These are phyloP conservation scores for Clarias platycephalus DNA, from an alignment of 2,797 vertebrate species.

Conservation along the genomic window DNA sequence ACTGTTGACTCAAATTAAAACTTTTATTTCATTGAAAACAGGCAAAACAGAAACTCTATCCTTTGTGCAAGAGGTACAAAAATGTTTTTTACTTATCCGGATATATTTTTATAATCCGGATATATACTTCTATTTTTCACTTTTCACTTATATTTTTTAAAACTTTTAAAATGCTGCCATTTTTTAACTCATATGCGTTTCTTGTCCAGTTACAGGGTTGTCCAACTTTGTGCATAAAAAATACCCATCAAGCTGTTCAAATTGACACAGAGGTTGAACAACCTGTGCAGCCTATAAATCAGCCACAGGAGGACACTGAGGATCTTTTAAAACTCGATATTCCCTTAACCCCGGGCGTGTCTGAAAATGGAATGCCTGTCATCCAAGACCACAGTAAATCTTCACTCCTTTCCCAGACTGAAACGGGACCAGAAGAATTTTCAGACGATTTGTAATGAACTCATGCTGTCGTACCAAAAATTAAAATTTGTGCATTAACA, in stretches of 20 bases:
- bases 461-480: not conserved
- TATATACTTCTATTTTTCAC: too few relatives aligned
- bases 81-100: not conserved
- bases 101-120: not conserved
- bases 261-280: not conserved
- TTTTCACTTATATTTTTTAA: too few relatives aligned
- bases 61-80: slow-evolving; percentile 1
- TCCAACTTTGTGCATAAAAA: not conserved
- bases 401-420: slow-evolving; percentile 50
- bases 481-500: slow-evolving; percentile 20
- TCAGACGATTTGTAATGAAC: not conserved
- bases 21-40: not conserved
- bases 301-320: slow-evolving; percentile 36
- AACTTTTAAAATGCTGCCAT: too few relatives aligned
- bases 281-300: not conserved
- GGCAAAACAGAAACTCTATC: not conserved
- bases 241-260: not conserved
- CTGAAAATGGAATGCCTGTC: slow-evolving; percentile 62
- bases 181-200: not conserved
- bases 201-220: not conserved
- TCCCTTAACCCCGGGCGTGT: not conserved
- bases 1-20: not conserved
- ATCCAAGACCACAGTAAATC: slow-evolving; percentile 65
- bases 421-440: slow-evolving; percentile 46
- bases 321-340: not conserved